Percentiles rank a stretch among this genome's conserved stretches.
Evolutionary conservation across 2,888 invertebrate genomes (phyloP).

Genomic region (Lepetodrilus schrolli): DNA sequence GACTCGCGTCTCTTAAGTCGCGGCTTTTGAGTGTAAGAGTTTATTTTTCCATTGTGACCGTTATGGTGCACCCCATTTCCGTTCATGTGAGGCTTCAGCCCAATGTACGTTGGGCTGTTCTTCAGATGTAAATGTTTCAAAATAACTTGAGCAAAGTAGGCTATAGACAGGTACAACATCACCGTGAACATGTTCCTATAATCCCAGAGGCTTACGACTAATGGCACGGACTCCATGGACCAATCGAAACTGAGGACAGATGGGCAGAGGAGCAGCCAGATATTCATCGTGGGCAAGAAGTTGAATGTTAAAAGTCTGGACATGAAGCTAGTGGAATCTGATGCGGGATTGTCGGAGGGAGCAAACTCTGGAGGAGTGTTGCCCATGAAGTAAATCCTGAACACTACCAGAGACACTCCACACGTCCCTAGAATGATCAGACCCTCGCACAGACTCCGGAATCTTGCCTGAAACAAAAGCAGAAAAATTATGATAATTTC

Average conservation of each 20-base stretch:
- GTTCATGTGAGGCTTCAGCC: conserved; percentile 48
- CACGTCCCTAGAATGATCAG: conserved; percentile 79
- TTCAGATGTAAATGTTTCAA: conserved; percentile 49
- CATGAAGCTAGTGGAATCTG: conserved; percentile 86
- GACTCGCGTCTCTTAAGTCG: conserved; percentile 37
- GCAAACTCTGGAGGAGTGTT: conserved; percentile 87
- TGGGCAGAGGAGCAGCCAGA: conserved; percentile 90
- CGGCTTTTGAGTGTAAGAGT: neutral
- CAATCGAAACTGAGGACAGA: conserved; percentile 95
- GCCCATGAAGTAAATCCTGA: conserved; percentile 85
- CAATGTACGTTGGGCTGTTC: neutral
- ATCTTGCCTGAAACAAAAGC: conserved; percentile 33
- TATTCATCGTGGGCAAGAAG: conserved; percentile 93
- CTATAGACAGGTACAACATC: conserved; percentile 81
- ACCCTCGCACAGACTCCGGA: conserved; percentile 65
- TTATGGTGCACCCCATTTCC: conserved; percentile 56
- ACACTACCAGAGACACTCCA: conserved; percentile 82
- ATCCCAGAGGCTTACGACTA: conserved; percentile 86
- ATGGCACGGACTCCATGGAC: conserved; percentile 97
- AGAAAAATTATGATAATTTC: no score
- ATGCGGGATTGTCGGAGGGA: conserved; percentile 95
- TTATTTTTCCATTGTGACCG: conserved; percentile 26
- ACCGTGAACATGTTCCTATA: conserved; percentile 85
- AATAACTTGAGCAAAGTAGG: conserved; percentile 53
- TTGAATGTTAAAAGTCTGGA: conserved; percentile 92